phyloP scores from a whole-genome alignment of 2,888 invertebrate genomes.

The Dyspetes luteomarginatus region DNA sequence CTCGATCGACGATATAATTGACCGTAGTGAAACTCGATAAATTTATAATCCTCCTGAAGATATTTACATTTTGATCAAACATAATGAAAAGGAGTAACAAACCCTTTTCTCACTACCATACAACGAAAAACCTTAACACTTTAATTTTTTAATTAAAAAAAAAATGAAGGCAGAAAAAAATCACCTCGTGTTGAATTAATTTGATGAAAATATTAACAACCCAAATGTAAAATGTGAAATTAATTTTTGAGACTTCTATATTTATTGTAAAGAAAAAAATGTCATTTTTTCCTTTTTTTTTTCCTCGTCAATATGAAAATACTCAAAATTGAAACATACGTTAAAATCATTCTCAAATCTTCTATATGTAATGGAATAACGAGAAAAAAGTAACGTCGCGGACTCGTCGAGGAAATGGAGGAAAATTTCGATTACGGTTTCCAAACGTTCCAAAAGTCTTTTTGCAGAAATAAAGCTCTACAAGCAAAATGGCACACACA shows the following conservation, averaged over 20 bases:
- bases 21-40: constrained; percentile 11
- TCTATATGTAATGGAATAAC: neutral
- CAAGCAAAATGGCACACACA: neutral
- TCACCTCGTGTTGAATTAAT: no score
- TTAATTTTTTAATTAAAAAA: no score
- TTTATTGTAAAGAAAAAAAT: neutral
- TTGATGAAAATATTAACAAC: neutral
- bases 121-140: no score
- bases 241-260: neutral
- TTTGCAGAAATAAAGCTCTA: neutral
- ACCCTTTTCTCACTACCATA: no score
- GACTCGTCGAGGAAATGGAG: neutral
- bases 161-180: no score
- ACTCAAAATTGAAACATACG: neutral
- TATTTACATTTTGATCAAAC: neutral
- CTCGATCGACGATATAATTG: constrained; percentile 4
- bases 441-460: neutral
- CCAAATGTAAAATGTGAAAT: neutral
- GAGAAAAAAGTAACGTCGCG: neutral
- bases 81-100: neutral
- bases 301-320: neutral
- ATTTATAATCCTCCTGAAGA: constrained; percentile 20
- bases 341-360: neutral
- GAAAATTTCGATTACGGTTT: constrained; percentile 15
- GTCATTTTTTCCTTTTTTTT: neutral